phyloP scores from a whole-genome alignment of 2,113 vertebrate species.

The Lycocorax pyrrhopterus region DNA sequence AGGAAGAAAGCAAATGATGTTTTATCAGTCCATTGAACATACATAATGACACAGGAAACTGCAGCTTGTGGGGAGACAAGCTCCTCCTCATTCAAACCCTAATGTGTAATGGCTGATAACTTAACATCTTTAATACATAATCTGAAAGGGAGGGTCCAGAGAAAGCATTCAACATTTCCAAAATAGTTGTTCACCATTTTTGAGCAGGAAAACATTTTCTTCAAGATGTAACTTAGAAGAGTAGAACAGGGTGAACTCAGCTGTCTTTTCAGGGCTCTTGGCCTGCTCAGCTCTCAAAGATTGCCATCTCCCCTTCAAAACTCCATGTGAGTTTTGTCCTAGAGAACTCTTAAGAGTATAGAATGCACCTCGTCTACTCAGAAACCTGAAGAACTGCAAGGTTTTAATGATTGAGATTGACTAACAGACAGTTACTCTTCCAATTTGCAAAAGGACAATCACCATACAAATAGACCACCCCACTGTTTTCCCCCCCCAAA shows the following conservation, averaged over 20 bases:
- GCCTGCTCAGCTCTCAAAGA: not conserved
- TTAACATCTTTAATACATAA: not conserved
- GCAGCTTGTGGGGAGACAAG: not conserved
- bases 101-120: not conserved
- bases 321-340: not conserved
- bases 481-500: fast-evolving
- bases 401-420: not conserved
- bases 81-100: not conserved
- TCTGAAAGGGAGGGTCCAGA: not conserved
- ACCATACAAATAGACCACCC: not conserved
- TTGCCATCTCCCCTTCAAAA: not conserved
- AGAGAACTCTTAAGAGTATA: not conserved
- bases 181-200: not conserved
- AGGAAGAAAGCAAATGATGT: not conserved
- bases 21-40: not conserved
- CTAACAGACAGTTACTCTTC: not conserved
- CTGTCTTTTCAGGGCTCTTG: not conserved
- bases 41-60: not conserved
- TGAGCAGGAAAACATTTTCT: not conserved
- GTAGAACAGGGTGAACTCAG: not conserved
- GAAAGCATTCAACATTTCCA: not conserved
- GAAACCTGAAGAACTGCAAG: not conserved
- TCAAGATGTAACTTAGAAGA: not conserved
- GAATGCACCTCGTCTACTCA: not conserved
- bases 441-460: not conserved